Evolutionary conservation across 2,888 invertebrate species (phyloP), one percentile per base, ranked within the genome.

Genomic region (Coelogynopora nodosa): DNA sequence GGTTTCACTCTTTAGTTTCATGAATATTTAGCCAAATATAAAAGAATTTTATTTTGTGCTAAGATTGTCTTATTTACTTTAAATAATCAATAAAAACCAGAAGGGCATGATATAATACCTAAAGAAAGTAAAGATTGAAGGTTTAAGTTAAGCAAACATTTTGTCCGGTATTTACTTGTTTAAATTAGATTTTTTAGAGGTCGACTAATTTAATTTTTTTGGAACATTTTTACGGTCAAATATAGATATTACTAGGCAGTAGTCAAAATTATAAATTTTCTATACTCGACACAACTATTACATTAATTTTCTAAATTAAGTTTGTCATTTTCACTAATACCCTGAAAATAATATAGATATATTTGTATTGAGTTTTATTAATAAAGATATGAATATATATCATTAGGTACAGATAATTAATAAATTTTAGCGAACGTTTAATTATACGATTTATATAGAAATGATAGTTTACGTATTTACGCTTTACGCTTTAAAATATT

Each of bases 121-220:
- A 74, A 74, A n/a, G 2, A 26, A 74, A 74, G 74, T 26, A 74
- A 74, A 74, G 5, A 74, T 74, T 23, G 23, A 74, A 74, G 74
- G 74, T 74, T 74, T 74, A 10, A 13, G 27, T 26, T 74, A 5
- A 2, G 74, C 74, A 74, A 10, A 74, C 5, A 74, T 74, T n/a
- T 74, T 74, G 74, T 74, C 74, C 74, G 74, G 74, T 26, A 74
- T 74, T 74, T 74, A 74, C 74, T n/a, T 74, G 74, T 74, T 74
- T 74, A n/a, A 74, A 74, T 23, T 74, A 74, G 74, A 74, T 74
- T 74, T 74, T 74, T 74, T 26, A 74, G 74, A 74, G 74, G 18
- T n/a, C 5, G 74, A 74, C 74, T n/a, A 74, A 74, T 74, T 74
- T 74, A 23, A 74, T n/a, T n/a, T 74, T 74, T n/a, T 74, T 74